Evolutionary conservation across 1,140 invertebrate genomes (phyloP), one percentile per base, ranked within the genome.

Genomic region (Bombyx mandarina): DNA sequence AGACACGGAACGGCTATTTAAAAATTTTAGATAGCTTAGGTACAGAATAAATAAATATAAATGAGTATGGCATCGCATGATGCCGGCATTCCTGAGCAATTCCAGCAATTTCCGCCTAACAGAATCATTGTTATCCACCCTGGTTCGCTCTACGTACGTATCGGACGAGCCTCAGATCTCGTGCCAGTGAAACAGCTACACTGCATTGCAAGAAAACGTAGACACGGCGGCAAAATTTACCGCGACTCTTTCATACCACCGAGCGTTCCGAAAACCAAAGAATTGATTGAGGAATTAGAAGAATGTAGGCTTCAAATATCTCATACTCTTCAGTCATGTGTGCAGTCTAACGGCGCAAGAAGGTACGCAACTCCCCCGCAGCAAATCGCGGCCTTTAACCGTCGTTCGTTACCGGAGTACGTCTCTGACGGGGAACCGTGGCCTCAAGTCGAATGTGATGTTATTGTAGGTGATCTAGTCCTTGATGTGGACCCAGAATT

Each of bases 51-150:
- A 57, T 61, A 58, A 52, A 57, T 54, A 62, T 43, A 61, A 73
- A 86, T 86, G 80, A 82, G 75, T 74, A 66, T 73, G 63, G 74
- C 73, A 54, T 59, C 73, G 44, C 71, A 86, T 49, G 81, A 88
- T 52, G 66, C 77, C 10, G 81, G 79, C 57, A 1, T 3, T 5
- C 73, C 77, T 12, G 86, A 88, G 58, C 82, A 79, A 57, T 89
- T 89, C 62, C 77, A 93, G 85, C 90, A 92, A 81, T 91, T 92
- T 63, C 93, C 93, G 66, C 91, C 93, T 1, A 93, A 94, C 67
- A 93, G 93, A 43, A 93, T 97, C 43, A 94, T 99, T 48, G 93
- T 98, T n/a, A 97, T 99, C 52, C 97, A 99, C 81, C 97, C 97
- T 54, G 97, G 97, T 7, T 98, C 97, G 0, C 90, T 94, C 52